Evolutionary conservation across 1,140 invertebrate genomes (phyloP), one percentile per base, ranked within the genome.

Genomic region (Brachionus rubens): DNA sequence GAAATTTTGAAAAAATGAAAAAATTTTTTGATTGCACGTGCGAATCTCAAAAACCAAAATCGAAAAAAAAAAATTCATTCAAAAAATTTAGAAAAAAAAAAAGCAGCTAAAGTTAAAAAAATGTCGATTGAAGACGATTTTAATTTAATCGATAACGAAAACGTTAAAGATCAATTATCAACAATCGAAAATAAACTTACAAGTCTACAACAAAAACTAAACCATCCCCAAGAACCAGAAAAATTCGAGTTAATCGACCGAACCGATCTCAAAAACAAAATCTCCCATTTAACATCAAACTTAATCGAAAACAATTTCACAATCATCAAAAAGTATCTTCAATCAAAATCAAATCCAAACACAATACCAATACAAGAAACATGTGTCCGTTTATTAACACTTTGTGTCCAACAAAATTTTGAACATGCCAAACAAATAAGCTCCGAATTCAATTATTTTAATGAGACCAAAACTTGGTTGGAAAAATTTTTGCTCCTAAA

Each of bases 361-460:
- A 2, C 30, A 21, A 65, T 65, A 24, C 40, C 59, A 19, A 41
- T 72, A 3, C 68, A 72, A 46, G n/a, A 50, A 36, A 54, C 68
- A 33, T 50, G 46, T 36, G 50, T 72, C 14, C 43, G 50, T 10
- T n/a, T 72, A n/a, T 50, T 72, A 26, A 40, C 46, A 5, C 10
- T 72, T 16, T 72, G 43, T 24, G 26, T 50, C 5, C 43, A 72
- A 12, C 68, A 72, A 7, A 30, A 4, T 14, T 72, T 50, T 33
- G 68, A 72, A 28, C 16, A 36, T 36, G 68, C 68, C 43, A 72
- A 72, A 52, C 68, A 54, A 54, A 72, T 72, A 9, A 41, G 30
- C 46, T 33, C 46, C 24, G 68, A 72, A 33, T 72, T 72, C 36
- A 41, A 72, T 21, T 72, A 72, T 50, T 72, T 72, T 24, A 72